Evolutionary conservation across 2,113 vertebrate species (phyloP), one percentile per base, ranked within the genome.

Genomic region (Ahaetulla prasina): DNA sequence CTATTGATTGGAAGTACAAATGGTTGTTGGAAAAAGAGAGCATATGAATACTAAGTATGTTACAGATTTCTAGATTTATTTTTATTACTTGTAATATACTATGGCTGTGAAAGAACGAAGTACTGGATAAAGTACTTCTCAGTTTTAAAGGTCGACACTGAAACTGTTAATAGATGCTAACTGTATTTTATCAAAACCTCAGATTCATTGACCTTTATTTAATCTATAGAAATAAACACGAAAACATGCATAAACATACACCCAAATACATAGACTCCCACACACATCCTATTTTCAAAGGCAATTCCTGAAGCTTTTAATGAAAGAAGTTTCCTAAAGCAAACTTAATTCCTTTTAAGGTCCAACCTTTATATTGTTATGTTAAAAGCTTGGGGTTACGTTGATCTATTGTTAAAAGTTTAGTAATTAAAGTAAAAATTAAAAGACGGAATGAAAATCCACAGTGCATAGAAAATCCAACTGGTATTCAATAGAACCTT

Each of bases 391-490:
- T 84, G 91, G 91, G 93, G 93, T 95, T 96, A 95, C 95, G 96
- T 93, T 94, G 63, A 95, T 97, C 95, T 96, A 97, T 96, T 95
- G 94, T 97, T 96, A 95, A 96, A 92, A 97, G 95, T 95, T 80
- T 95, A 96, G 95, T 96, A 93, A 95, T 95, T 96, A 95, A 92
- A 95, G 93, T 92, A 94, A 96, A 96, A 94, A 96, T 95, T 93
- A 80, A 93, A 96, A 94, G 94, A 96, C 91, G 91, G 95, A 97
- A 97, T 96, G 95, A 90, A 96, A 96, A 96, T 93, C 90, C 95
- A 95, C 27, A 5, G 93, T 96, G 97, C 97, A 96, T 95, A 96
- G 96, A 97, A 97, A 97, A 97, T 96, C 96, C 96, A 97, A 80
- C n/a, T 91, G 50, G 87, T 94, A 87, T 91, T 96, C 96, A 96